Base-by-base conservation (phyloP, 2,113 vertebrate species). In the Ptilonorhynchus violaceus region DNA sequence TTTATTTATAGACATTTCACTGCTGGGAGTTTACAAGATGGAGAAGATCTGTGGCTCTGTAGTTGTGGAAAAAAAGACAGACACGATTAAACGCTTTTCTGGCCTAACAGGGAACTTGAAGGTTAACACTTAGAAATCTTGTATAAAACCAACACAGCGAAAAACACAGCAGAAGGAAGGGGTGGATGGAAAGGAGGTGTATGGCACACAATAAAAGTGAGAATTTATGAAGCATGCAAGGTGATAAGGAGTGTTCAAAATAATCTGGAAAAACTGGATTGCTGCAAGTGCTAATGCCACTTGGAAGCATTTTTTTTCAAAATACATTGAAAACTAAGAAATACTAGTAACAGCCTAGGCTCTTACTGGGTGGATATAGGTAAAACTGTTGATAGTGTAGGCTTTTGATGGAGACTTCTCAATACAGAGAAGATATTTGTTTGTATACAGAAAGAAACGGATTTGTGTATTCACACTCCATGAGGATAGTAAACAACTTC, bases 181-280 rank as follows among this genome's bases (percentile, higher is more conserved):
- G 30, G 21, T 63, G 25, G 58, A 53, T 77, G 59, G 59, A 89
- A 91, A 77, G 49, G 28, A 86, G 41, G n/a, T 58, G 67, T 76
- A 84, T 77, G 37, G 79, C 68, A 89, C 68, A 81, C 87, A 91
- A 79, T 88, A 69, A 91, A 92, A 85, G 31, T 58, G 41, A 84
- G 76, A 91, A 80, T 88, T 92, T 86, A 84, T 95, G 89, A 91
- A 92, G 92, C 76, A 69, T 80, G 89, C 21, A 75, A 68, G 15
- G 21, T 82, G 88, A 93, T 88, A 88, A 93, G 69, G 85, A 89
- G 52, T 13, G 30, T 52, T 79, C 69, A 79, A 82, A 85, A 89
- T 81, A 88, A 95, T 85, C 64, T 72, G 73, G 88, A 93, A 89
- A 88, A 91, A 78, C 60, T 75, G 56, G 85, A 94, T 93, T 87